These are phyloP conservation scores for Enteromius treurensis DNA, from an alignment of 2,797 vertebrate genomes.

Conservation along the genomic window DNA sequence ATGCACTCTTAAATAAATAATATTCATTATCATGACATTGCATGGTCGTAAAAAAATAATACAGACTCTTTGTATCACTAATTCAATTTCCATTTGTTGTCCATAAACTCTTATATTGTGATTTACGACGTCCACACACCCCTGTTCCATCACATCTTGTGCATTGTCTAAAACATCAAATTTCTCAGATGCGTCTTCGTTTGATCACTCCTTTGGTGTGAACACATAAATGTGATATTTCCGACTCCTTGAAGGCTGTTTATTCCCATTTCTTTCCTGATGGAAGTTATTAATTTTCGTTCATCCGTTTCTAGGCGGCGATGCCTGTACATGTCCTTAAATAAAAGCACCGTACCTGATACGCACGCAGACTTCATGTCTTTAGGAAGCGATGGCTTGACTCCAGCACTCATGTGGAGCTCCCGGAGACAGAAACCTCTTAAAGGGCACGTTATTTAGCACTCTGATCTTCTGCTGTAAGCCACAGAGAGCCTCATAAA, in stretches of 20 bases:
- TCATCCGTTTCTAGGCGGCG: background rate
- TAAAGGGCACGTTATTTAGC: background rate
- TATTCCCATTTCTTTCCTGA: background rate
- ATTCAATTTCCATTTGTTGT: background rate
- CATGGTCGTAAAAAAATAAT: background rate
- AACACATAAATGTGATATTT: background rate
- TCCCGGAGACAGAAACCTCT: background rate
- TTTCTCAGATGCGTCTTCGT: background rate
- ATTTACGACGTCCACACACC: background rate
- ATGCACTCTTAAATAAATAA: background rate
- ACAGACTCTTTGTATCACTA: background rate
- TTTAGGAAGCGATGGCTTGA: slow-evolving; percentile 1
- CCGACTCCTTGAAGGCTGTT: background rate
- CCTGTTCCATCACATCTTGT: background rate
- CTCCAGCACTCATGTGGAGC: background rate
- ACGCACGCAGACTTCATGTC: background rate
- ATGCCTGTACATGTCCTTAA: slow-evolving; percentile 11
- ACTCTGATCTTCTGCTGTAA: background rate
- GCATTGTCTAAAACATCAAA: no score
- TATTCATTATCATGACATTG: background rate
- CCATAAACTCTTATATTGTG: background rate
- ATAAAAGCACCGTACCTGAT: background rate
- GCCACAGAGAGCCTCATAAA: background rate
- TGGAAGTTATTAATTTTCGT: no score
- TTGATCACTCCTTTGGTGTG: background rate